Percentiles rank a stretch among this genome's conserved stretches.
Conservation (phyloP, 2,888 invertebrate species). For the Brassicogethes aeneus region DNA sequence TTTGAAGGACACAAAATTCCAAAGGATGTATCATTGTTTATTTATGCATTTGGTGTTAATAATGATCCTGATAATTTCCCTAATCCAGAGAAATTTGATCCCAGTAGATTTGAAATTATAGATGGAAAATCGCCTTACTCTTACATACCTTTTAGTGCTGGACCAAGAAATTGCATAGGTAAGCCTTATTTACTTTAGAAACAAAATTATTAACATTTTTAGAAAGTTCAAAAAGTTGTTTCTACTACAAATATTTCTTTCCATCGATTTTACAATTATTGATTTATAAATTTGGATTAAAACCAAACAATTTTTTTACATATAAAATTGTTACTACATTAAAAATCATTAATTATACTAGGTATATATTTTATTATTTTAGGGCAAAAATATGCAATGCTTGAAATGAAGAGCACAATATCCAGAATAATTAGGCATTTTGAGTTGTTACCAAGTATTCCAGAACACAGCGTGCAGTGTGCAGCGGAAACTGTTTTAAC, state of each 20-base stretch:
- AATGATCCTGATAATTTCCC: conserved; percentile 15
- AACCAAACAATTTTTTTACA: too few species aligned
- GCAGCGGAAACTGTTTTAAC: conserved; percentile 42
- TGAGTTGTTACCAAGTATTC: conserved; percentile 23
- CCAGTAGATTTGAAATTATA: conserved; percentile 12
- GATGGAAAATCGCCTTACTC: conserved; percentile 13
- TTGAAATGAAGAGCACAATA: conserved; percentile 46
- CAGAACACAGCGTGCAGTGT: conserved; percentile 38
- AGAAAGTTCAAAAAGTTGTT: too few species aligned
- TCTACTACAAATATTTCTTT: too few species aligned
- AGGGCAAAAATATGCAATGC: conserved; percentile 44
- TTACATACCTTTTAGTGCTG: conserved; percentile 17
- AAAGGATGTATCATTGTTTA: conserved; percentile 19
- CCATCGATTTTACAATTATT: too few species aligned
- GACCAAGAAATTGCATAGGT: conserved; percentile 18
- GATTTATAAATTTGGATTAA: too few species aligned
- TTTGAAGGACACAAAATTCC: conserved; percentile 26
- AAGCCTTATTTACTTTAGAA: too few species aligned
- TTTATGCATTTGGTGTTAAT: conserved; percentile 11
- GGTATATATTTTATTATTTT: conserved; percentile 7
- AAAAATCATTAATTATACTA: too few species aligned
- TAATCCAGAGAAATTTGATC: conserved; percentile 17
- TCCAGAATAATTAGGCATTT: conserved; percentile 46
- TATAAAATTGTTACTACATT: too few species aligned
- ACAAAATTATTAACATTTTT: too few species aligned